Conservation (phyloP, 2,888 invertebrate species). For the Mellilla xanthometata region DNA sequence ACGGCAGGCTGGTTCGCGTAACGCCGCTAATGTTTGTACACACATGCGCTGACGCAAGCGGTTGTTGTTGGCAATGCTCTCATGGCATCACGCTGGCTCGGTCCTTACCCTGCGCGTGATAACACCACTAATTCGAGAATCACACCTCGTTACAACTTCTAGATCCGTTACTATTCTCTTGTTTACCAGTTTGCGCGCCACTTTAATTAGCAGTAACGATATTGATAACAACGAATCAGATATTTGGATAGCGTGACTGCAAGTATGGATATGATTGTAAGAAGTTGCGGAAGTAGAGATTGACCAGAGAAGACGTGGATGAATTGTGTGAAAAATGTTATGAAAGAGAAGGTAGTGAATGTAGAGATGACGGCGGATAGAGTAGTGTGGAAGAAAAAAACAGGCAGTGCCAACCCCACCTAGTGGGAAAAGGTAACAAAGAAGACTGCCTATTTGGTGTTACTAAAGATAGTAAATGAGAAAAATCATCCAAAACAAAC, state of each 20-base stretch:
- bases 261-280: too few species aligned
- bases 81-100: slow-evolving; percentile 33
- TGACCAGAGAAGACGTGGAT: too few species aligned
- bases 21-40: slow-evolving; percentile 56
- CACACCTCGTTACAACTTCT: slow-evolving; percentile 22
- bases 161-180: slow-evolving; percentile 21
- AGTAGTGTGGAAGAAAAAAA: too few species aligned
- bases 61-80: slow-evolving; percentile 33
- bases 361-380: too few species aligned
- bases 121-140: slow-evolving; percentile 21
- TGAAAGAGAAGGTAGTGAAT: too few species aligned
- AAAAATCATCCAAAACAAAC: too few species aligned
- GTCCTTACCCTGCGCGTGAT: slow-evolving; percentile 35
- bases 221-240: slow-evolving; percentile 5
- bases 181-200: slow-evolving; percentile 14
- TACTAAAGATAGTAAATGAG: too few species aligned
- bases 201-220: slow-evolving; percentile 8
- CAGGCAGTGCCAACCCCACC: too few species aligned
- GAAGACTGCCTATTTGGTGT: too few species aligned
- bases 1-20: slow-evolving; percentile 52
- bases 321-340: too few species aligned
- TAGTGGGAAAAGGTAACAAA: too few species aligned
- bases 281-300: too few species aligned
- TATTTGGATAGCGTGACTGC: slow-evolving; percentile 24
- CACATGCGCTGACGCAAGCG: slow-evolving; percentile 65